Evolutionary conservation across 2,113 vertebrate species (phyloP), one percentile per base, ranked within the genome.

Genomic region (Alethe castanea): DNA sequence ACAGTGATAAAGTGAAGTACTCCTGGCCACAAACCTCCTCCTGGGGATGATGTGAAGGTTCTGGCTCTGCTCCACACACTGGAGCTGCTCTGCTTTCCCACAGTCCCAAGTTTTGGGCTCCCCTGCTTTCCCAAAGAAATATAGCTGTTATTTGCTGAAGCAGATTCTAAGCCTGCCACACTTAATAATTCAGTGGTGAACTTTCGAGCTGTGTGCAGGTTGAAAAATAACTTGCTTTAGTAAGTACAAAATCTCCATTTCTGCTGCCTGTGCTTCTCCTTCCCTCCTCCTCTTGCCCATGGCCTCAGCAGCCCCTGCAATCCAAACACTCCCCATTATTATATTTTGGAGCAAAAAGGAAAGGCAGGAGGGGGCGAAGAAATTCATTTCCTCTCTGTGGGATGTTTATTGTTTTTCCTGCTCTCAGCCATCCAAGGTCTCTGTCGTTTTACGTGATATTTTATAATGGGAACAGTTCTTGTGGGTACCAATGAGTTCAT

Each of bases 101-200:
- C 61, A 90, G 24, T 31, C 60, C 19, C 60, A 35, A 38, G 23
- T 26, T 74, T 38, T 18, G 65, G 36, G 16, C 69, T 78, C 33
- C 74, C 19, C 3, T 26, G 33, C 44, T 81, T 79, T 85, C 69
- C 80, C 65, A 45, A 38, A 92, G 80, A 96, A 81, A 93, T 92
- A 88, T 13, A 86, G 80, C 80, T 92, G 79, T 85, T 77, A 44
- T 83, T 85, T 93, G 50, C 82, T 61, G 35, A 61, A 88, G 66
- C 54, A 62, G 81, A 94, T 95, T 87, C 81, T 84, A 56, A 87
- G 83, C 61, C 67, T 47, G 81, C 69, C 93, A 85, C 94, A 76
- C 88, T 86, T 95, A 97, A 95, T 97, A 96, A 97, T 94, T 97
- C 92, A 96, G 93, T 61, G 54, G 87, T 94, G 93, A 98, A 97